Evolutionary conservation across 2,113 vertebrate genomes (phyloP), one percentile per base, ranked within the genome.

Genomic region (Gavia stellata): DNA sequence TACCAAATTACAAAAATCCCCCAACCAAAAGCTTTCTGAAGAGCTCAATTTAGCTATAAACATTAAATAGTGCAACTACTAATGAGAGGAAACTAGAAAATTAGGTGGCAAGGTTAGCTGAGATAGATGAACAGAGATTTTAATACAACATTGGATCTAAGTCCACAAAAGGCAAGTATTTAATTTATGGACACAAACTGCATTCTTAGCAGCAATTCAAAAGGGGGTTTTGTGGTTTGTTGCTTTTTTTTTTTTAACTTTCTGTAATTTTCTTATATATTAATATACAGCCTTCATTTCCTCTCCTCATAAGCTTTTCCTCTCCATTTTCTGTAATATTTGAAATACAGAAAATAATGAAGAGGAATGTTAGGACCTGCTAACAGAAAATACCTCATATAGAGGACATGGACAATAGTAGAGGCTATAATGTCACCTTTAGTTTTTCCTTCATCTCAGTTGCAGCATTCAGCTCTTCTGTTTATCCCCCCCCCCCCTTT

Each of bases 51-150:
- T 81, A 68, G 40, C 62, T 79, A 75, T 31, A 38, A 68, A 36
- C 47, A 55, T 84, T 86, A 81, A 85, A 52, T 31, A 93, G 1
- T n/a, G n/a, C 52, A 89, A 52, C 36, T 59, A 83, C 36, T 55
- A 77, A 20, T 58, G 55, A 90, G 29, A 67, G 34, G 44, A 93
- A 94, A 88, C 29, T 38, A 50, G 31, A 86, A 90, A 84, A 84
- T 78, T 4, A 89, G 73, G 91, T 56, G 0, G 63, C 28, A 77
- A 66, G 5, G 20, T 90, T 72, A 94, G 49, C 34, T 3, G 15
- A 75, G 77, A 88, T 2, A 88, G 8, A 72, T 45, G 3, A 83
- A 29, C 23, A 70, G 55, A 55, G n/a, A 62, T 88, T 83, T 78
- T 62, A 86, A 87, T 24, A 56, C 14, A 75, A 55, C 17, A 61